Percentiles rank a stretch among this genome's conserved stretches.
Evolutionary conservation across 92 coral and sea anemone species (phyloP).

Genomic region (Paragorgia papillata): DNA sequence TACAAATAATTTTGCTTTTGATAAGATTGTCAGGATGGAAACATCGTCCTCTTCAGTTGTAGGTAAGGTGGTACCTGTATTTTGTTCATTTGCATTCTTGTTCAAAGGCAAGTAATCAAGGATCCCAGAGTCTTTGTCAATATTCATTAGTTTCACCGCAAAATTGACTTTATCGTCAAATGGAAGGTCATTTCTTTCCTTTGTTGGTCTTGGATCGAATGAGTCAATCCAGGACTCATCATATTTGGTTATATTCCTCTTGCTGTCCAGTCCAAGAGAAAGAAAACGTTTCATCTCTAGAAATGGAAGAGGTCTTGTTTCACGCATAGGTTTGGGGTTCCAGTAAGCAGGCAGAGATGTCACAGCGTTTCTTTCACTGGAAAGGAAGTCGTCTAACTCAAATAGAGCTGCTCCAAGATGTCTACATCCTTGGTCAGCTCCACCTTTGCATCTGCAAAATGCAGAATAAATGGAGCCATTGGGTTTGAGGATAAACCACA

Average conservation of each 20-base stretch:
- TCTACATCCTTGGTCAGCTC: too few relatives aligned
- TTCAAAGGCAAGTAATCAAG: constrained; percentile 53
- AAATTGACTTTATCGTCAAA: constrained; percentile 35
- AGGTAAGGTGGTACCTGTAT: background rate
- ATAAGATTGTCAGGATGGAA: constrained; percentile 8
- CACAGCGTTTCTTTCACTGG: too few relatives aligned
- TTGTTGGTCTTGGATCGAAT: constrained; percentile 64
- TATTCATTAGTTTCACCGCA: constrained; percentile 52
- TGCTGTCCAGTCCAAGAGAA: constrained; percentile 45
- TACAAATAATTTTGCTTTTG: background rate
- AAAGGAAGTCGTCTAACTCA: too few relatives aligned
- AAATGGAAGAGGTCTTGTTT: too few relatives aligned
- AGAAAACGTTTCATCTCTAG: constrained; percentile 45
- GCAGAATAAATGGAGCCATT: constrained; percentile 67
- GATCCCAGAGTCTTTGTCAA: constrained; percentile 66
- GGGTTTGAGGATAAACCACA: constrained; percentile 61
- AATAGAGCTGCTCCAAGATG: too few relatives aligned
- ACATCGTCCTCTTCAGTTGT: background rate
- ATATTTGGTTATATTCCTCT: constrained; percentile 51
- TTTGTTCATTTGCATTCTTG: background rate
- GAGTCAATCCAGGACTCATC: constrained; percentile 75
- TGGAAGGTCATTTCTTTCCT: constrained; percentile 57
- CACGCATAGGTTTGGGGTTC: constrained; percentile 67
- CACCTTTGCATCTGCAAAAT: constrained; percentile 67
- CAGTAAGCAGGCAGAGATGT: constrained; percentile 69